phyloP scores from a whole-genome alignment of 2,113 vertebrate species.

The Calidris pugnax region DNA sequence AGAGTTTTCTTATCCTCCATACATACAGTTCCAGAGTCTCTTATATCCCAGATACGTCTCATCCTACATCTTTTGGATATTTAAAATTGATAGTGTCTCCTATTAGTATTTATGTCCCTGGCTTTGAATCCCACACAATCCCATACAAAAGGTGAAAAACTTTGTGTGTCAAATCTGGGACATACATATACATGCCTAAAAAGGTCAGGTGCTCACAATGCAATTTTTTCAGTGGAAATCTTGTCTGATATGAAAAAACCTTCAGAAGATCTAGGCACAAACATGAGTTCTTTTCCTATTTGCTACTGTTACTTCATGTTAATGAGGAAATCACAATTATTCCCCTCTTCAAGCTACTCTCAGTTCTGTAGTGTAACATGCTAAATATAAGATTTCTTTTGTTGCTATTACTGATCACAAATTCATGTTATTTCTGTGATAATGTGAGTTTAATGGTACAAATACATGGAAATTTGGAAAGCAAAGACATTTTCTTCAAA shows the following conservation, averaged over 20 bases:
- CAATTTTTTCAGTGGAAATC: not conserved
- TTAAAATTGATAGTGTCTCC: not conserved
- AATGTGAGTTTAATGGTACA: not conserved
- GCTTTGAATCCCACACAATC: not conserved
- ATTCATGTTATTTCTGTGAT: not conserved
- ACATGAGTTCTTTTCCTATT: not conserved
- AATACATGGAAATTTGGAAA: not conserved
- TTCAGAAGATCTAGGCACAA: not conserved
- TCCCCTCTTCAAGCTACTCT: not conserved
- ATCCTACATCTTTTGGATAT: not conserved
- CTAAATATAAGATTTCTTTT: not conserved
- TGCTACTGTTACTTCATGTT: not conserved
- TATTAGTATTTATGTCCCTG: not conserved
- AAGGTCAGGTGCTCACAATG: not conserved
- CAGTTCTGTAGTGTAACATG: not conserved
- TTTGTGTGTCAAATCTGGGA: not conserved
- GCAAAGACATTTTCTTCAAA: not conserved
- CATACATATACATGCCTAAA: rapidly evolving
- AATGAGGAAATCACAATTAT: not conserved
- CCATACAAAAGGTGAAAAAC: not conserved
- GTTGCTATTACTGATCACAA: not conserved
- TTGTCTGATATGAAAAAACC: not conserved
- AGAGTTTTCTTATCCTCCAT: not conserved
- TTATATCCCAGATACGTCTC: not conserved
- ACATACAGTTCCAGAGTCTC: not conserved